Evolutionary conservation across 2,113 vertebrate genomes (phyloP).

Genomic region (Jaculus jaculus): DNA sequence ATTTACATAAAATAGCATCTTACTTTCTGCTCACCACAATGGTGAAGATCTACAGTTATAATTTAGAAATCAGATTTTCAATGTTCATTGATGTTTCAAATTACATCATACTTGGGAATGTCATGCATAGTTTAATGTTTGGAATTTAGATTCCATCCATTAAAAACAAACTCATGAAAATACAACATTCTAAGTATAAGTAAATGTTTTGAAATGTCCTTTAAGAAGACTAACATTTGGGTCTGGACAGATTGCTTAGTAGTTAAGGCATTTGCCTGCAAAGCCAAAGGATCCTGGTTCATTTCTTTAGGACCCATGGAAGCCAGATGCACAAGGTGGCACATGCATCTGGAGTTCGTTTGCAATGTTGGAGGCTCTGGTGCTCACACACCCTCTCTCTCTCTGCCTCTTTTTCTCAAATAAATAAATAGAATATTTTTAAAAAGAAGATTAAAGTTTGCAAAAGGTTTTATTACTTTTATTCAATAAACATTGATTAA

Average conservation of each 20-base stretch:
- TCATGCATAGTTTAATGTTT: neutral
- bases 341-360: no score
- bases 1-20: conserved; percentile 40
- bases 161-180: conserved; percentile 42
- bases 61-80: conserved; percentile 26
- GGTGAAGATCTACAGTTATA: neutral
- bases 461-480: neutral
- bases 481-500: neutral
- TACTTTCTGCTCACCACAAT: neutral
- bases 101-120: neutral
- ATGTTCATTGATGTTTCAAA: conserved; percentile 25
- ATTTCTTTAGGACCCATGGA: no score
- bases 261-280: no score
- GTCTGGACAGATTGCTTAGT: no score
- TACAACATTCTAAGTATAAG: neutral
- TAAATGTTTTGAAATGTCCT: neutral
- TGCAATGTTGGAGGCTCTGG: no score
- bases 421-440: no score
- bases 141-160: neutral
- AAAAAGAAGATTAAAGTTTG: neutral
- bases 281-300: no score
- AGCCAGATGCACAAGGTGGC: no score
- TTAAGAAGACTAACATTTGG: neutral
- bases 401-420: no score
- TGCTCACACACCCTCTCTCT: no score